Conservation (phyloP, 2,888 invertebrate genomes). For the Schizotus pectinicornis region DNA sequence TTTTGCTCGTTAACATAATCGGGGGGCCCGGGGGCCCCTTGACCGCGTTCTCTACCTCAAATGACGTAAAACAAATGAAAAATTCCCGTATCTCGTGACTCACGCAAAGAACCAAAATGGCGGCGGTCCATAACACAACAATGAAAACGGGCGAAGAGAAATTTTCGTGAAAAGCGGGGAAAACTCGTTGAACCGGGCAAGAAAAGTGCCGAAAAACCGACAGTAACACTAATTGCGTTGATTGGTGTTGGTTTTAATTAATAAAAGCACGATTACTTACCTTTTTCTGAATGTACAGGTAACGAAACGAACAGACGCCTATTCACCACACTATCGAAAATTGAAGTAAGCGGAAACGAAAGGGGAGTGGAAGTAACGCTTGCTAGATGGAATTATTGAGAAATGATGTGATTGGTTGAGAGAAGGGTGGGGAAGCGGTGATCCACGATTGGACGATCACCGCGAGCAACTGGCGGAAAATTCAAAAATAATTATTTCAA, state of each 20-base stretch:
- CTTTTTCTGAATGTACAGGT: conserved; percentile 1
- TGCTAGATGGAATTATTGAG: conserved; percentile 19
- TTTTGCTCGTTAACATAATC: not conserved
- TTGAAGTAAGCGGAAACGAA: conserved; percentile 13
- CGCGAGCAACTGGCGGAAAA: too few relatives aligned
- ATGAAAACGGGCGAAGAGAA: conserved; percentile 26
- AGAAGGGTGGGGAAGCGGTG: not conserved
- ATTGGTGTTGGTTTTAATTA: not conserved
- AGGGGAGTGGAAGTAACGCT: conserved; percentile 13
- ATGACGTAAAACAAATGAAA: not conserved
- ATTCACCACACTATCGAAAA: conserved; percentile 21
- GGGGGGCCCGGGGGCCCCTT: not conserved
- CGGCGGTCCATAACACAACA: conserved; percentile 22
- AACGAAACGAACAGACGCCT: conserved; percentile 15
- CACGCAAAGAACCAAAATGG: conserved; percentile 27
- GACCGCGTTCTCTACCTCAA: not conserved
- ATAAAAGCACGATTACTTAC: conserved; percentile 13
- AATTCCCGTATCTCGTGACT: conserved; percentile 11
- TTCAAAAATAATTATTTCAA: too few relatives aligned
- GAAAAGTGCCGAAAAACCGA: not conserved
- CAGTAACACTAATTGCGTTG: not conserved
- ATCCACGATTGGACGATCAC: too few relatives aligned
- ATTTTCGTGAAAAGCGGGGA: conserved; percentile 6
- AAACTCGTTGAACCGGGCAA: not conserved
- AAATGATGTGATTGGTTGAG: conserved; percentile 28